A percentile compares a stretch with the other conserved stretches of the same genome.
Evolutionary conservation across 2,113 vertebrate genomes (phyloP).

Genomic region (Cyphomyrus discorhynchus): DNA sequence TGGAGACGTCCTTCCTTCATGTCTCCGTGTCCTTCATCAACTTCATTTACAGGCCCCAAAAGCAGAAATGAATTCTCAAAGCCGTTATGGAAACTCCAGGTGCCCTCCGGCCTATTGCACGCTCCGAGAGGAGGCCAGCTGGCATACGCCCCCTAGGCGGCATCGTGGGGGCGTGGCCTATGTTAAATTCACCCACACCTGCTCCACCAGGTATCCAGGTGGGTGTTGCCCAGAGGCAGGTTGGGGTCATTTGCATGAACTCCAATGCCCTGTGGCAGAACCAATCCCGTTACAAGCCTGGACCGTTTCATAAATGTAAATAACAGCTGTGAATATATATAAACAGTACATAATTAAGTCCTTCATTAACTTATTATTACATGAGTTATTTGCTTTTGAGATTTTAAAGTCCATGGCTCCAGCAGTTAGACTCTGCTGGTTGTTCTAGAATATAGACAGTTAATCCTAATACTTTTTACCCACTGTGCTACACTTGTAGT

Average conservation of each 20-base stretch:
- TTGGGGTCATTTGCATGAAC: neutral
- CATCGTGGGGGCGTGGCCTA: neutral
- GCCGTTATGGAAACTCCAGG: neutral
- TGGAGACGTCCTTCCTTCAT: neutral
- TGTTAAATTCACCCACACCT: slow-evolving; percentile 1
- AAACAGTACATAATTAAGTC: neutral
- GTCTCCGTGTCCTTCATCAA: neutral
- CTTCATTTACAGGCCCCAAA: neutral
- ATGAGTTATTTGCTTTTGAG: neutral
- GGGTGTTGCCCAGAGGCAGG: neutral
- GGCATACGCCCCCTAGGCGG: neutral
- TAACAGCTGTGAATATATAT: neutral
- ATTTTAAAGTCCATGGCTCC: neutral
- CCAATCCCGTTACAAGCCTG: neutral
- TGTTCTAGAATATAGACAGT: neutral
- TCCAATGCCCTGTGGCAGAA: neutral
- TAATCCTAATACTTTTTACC: neutral
- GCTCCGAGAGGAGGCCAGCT: neutral
- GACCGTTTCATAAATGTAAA: neutral
- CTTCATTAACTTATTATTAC: neutral
- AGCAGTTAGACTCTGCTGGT: neutral
- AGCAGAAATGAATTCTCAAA: neutral
- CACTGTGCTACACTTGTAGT: neutral
- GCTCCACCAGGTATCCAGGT: neutral
- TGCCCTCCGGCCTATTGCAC: neutral